Evolutionary conservation across 1,140 invertebrate species (phyloP).

Genomic region (Maconellicoccus hirsutus): DNA sequence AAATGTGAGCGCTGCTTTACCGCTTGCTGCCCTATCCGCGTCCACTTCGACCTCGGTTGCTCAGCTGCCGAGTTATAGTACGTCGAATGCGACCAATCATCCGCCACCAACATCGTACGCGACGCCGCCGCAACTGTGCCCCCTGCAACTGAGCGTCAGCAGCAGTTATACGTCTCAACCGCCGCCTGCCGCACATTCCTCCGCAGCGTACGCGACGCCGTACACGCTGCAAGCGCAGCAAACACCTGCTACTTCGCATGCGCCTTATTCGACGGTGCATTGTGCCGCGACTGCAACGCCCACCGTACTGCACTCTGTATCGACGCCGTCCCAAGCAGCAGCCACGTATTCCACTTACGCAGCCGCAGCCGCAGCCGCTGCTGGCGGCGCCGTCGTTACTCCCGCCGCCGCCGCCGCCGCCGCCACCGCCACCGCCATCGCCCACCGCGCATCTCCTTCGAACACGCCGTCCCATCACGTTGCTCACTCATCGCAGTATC

Average conservation of each 20-base stretch:
- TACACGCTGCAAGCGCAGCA: background rate
- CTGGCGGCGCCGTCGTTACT: background rate
- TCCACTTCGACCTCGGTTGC: background rate
- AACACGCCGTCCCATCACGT: slow-evolving; percentile 5
- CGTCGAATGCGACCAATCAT: too few species aligned
- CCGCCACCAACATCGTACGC: background rate
- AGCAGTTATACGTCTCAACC: background rate
- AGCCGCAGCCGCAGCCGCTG: background rate
- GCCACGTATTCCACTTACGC: background rate
- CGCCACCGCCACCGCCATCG: background rate
- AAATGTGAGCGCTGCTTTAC: too few species aligned
- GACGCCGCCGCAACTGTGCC: background rate
- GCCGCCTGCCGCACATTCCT: background rate
- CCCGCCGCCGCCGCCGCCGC: background rate
- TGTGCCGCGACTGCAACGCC: background rate
- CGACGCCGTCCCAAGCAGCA: background rate
- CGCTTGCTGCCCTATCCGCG: background rate
- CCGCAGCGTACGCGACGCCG: background rate
- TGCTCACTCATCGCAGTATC: slow-evolving; percentile 18
- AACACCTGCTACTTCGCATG: background rate
- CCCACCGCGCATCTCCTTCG: background rate
- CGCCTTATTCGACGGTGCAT: background rate
- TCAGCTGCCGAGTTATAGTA: background rate
- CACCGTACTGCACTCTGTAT: background rate
- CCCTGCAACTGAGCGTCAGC: background rate